A percentile compares a stretch with the other conserved stretches of the same genome.
Evolutionary conservation across 2,888 invertebrate species (phyloP).

Genomic region (Micoletzkya japonica): DNA sequence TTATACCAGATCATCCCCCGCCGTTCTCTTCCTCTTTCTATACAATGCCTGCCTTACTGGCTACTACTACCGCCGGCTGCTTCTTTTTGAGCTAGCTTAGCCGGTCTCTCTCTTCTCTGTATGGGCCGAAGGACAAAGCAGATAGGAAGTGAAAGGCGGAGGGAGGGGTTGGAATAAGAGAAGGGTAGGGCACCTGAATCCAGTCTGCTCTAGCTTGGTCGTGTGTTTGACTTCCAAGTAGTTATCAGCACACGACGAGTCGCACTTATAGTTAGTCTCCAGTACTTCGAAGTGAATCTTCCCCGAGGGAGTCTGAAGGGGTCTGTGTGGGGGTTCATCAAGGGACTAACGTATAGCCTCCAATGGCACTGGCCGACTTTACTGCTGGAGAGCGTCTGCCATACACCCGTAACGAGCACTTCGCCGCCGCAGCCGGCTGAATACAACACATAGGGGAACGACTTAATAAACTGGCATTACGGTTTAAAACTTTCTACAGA

Average conservation of each 20-base stretch:
- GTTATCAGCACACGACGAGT: conserved; percentile 48
- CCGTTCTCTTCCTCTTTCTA: too few species aligned
- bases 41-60: neutral
- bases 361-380: conserved; percentile 44
- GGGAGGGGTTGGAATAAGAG: too few species aligned
- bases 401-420: conserved; percentile 35
- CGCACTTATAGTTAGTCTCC: conserved; percentile 46
- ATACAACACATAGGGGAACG: too few species aligned
- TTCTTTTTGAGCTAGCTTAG: too few species aligned
- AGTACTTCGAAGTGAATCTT: conserved; percentile 44
- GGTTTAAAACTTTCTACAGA: too few species aligned
- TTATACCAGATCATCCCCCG: too few species aligned
- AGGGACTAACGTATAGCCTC: conserved; percentile 35
- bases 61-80: neutral
- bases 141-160: neutral
- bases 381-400: conserved; percentile 40
- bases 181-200: conserved; percentile 42
- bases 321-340: too few species aligned
- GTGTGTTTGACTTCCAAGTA: conserved; percentile 49
- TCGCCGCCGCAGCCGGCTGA: conserved; percentile 49
- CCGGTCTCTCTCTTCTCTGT: too few species aligned
- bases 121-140: neutral
- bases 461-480: too few species aligned
- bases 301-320: conserved; percentile 38
- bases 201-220: conserved; percentile 42